Conservation (phyloP, 2,797 vertebrate species). For the Dendrocincla tyrannina region DNA sequence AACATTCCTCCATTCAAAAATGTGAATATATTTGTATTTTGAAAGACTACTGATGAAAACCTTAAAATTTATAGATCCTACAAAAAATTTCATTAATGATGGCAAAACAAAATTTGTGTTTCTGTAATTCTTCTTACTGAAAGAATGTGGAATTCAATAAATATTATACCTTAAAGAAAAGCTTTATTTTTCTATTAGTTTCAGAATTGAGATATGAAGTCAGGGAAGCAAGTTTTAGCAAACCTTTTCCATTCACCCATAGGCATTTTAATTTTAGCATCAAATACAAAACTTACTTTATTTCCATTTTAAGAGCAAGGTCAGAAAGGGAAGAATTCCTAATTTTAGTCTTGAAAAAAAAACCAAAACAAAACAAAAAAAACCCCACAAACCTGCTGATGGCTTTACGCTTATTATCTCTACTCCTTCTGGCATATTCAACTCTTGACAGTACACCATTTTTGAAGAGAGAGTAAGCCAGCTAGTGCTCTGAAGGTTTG, state of each 20-base stretch:
- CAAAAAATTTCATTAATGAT: not conserved
- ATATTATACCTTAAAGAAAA: not conserved
- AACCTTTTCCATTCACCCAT: not conserved
- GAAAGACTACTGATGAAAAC: not conserved
- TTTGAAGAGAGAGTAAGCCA: slow-evolving; percentile 86
- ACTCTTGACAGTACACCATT: slow-evolving; percentile 88
- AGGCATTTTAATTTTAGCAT: not conserved
- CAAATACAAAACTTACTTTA: not conserved
- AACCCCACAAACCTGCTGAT: slow-evolving; percentile 87
- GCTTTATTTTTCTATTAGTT: not conserved
- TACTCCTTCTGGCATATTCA: slow-evolving; percentile 88
- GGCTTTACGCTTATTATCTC: slow-evolving; percentile 91
- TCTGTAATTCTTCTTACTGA: not conserved
- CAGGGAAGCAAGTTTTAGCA: not conserved
- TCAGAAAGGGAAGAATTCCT: not conserved
- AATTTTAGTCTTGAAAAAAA: not conserved
- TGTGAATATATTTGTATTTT: not conserved
- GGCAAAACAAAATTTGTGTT: not conserved
- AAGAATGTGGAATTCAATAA: not conserved
- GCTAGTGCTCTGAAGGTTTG: slow-evolving; percentile 92
- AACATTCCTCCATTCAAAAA: not conserved
- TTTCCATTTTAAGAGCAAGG: not conserved
- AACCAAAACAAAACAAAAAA: not conserved
- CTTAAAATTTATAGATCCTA: not conserved
- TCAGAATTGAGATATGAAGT: not conserved